Conservation (phyloP, 2,888 invertebrate genomes). For the Auanema sp. region DNA sequence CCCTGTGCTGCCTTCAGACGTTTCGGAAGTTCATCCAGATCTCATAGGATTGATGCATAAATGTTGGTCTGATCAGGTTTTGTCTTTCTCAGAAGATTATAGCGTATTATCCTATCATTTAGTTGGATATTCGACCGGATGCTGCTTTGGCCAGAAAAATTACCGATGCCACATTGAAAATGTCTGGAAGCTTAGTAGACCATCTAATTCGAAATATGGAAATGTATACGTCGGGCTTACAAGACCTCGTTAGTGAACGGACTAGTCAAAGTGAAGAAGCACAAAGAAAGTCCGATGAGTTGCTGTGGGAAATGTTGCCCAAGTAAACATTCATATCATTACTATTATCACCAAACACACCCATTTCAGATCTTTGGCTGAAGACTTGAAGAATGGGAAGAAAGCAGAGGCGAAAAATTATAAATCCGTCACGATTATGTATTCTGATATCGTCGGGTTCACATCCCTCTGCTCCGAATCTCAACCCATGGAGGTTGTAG, state of each 20-base stretch:
- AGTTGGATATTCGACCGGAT: constrained; percentile 42
- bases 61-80: constrained; percentile 35
- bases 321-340: constrained; percentile 22
- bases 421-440: constrained; percentile 54
- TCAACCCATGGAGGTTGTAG: constrained; percentile 60
- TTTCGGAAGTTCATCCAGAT: constrained; percentile 49
- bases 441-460: constrained; percentile 63
- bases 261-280: constrained; percentile 53
- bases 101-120: neutral
- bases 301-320: constrained; percentile 56
- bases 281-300: constrained; percentile 46
- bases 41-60: constrained; percentile 43
- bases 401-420: constrained; percentile 47
- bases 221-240: constrained; percentile 53
- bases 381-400: constrained; percentile 50
- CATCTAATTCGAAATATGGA: constrained; percentile 59
- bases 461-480: constrained; percentile 60
- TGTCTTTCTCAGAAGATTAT: neutral
- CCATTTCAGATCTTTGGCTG: constrained; percentile 44
- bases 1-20: constrained; percentile 35
- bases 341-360: neutral
- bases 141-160: constrained; percentile 53
- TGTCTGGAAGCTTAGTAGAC: constrained; percentile 60
- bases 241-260: constrained; percentile 45
- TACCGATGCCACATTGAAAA: constrained; percentile 59